Evolutionary conservation across 2,113 vertebrate species (phyloP).

Genomic region (Apaloderma vittatum): DNA sequence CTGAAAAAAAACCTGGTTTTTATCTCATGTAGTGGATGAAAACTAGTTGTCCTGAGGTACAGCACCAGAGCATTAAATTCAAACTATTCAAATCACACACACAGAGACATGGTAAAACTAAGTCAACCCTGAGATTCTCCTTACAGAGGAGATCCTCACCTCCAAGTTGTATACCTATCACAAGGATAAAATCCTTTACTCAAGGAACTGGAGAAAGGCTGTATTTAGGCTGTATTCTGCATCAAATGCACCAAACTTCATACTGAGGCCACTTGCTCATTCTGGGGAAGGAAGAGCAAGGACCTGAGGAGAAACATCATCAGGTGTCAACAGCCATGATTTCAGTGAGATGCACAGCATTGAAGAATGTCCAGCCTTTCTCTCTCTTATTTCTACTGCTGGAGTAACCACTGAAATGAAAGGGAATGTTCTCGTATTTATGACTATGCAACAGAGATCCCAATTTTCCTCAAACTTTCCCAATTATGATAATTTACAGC

Average conservation of each 20-base stretch:
- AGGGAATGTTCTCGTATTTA: background rate
- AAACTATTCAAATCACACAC: background rate
- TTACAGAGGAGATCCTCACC: accelerated
- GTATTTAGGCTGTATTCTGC: background rate
- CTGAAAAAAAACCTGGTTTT: background rate
- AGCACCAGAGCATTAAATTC: background rate
- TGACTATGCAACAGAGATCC: background rate
- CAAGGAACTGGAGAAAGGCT: background rate
- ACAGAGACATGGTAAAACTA: background rate
- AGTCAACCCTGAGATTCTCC: background rate
- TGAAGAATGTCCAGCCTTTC: background rate
- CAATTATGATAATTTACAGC: background rate
- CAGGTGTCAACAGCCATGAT: background rate
- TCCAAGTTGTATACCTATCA: background rate
- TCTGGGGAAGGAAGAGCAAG: background rate
- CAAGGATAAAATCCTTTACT: background rate
- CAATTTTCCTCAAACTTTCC: background rate
- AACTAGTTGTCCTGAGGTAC: background rate
- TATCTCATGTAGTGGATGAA: background rate
- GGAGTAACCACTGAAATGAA: background rate
- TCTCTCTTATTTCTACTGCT: background rate
- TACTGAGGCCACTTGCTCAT: background rate
- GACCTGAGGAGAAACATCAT: background rate
- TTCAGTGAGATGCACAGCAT: background rate
- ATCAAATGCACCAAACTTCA: background rate